Percentiles rank a stretch among this genome's conserved stretches.
Conservation (phyloP, 2,113 vertebrate genomes). For the Prietella phreatophila region DNA sequence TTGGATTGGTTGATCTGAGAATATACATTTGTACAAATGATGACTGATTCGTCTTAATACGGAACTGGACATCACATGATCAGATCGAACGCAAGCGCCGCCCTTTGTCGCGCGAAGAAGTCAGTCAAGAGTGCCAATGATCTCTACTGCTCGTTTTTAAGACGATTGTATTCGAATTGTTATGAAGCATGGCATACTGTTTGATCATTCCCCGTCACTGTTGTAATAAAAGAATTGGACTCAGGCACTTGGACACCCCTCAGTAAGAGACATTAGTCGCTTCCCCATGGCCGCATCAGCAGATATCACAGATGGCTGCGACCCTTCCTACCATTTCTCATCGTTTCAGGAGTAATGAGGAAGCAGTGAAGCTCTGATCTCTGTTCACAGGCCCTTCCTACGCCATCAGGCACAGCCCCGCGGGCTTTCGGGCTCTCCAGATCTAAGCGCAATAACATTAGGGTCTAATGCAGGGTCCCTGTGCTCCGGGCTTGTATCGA, state of each 20-base stretch:
- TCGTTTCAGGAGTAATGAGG: conserved; percentile 19
- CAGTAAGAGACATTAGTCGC: not conserved
- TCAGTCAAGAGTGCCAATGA: not conserved
- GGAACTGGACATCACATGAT: not conserved
- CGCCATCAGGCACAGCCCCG: conserved; percentile 35
- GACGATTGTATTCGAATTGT: not conserved
- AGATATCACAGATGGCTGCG: not conserved
- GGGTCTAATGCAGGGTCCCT: conserved; percentile 59
- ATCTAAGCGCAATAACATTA: conserved; percentile 61
- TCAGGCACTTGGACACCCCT: not conserved
- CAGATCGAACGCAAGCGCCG: not conserved
- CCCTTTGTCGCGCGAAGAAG: not conserved
- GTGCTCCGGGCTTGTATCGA: conserved; percentile 51
- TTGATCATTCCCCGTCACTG: not conserved
- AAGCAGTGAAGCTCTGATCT: conserved; percentile 26
- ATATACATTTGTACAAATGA: not conserved
- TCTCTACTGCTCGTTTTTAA: not conserved
- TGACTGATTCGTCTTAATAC: not conserved
- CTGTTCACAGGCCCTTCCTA: conserved; percentile 20
- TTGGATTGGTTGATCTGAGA: not conserved
- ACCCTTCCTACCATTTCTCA: conserved; percentile 17
- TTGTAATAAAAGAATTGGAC: not conserved
- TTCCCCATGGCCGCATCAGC: not conserved
- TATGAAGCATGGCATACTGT: not conserved
- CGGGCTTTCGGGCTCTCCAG: conserved; percentile 32